Conservation (phyloP, 53 echinoderm and acorn worm species). For the Henricia sp. region DNA sequence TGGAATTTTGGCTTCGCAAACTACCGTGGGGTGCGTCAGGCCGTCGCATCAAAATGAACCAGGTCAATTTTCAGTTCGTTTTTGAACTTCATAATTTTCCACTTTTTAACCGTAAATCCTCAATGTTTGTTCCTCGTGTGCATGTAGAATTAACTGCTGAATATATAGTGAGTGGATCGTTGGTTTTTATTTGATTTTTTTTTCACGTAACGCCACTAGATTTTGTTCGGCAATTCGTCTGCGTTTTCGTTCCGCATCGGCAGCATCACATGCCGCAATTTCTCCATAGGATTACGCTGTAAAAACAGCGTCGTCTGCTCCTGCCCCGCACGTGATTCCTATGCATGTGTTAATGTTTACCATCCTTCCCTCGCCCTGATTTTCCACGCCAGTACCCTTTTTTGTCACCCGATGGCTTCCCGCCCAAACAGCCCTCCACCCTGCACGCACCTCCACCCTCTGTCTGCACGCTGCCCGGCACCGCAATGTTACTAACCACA, state of each 20-base stretch:
- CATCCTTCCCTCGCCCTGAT: constrained; percentile 25
- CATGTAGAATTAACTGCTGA: constrained; percentile 29
- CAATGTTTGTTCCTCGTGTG: background rate
- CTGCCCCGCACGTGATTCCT: constrained; percentile 24
- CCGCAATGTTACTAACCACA: constrained; percentile 60
- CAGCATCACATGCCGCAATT: background rate
- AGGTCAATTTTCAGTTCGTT: constrained; percentile 37
- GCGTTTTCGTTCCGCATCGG: background rate
- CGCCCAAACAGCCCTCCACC: constrained; percentile 32
- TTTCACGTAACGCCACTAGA: background rate
- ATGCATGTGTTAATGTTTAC: constrained; percentile 38
- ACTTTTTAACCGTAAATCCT: background rate
- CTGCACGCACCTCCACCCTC: constrained; percentile 33
- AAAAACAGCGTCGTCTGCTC: constrained; percentile 40
- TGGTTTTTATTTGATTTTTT: background rate
- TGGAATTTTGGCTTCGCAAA: constrained; percentile 3
- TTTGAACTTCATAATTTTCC: constrained; percentile 3
- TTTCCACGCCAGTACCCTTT: constrained; percentile 47
- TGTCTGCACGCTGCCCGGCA: constrained; percentile 24
- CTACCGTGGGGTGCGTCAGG: constrained; percentile 56
- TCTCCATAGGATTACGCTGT: constrained; percentile 20
- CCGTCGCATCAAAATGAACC: constrained; percentile 62
- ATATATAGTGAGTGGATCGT: background rate
- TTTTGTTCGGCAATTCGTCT: constrained; percentile 4
- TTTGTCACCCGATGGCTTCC: constrained; percentile 37